These are phyloP conservation scores for Sapajus apella DNA, from an alignment of 2,113 vertebrate species.

Conservation along the genomic window DNA sequence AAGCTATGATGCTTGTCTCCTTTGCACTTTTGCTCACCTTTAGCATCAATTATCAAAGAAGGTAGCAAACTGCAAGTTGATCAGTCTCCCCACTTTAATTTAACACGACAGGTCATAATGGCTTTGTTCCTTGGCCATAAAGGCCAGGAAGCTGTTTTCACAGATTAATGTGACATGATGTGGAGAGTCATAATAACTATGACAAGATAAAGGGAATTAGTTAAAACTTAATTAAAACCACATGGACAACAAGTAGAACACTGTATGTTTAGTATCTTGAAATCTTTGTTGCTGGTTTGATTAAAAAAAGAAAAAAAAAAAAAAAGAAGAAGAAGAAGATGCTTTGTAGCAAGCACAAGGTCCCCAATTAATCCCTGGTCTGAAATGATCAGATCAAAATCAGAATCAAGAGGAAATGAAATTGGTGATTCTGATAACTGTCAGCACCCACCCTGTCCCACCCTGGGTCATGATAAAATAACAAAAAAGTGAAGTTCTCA, in stretches of 20 bases:
- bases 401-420: slow-evolving; percentile 64
- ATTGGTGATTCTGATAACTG: slow-evolving; percentile 12
- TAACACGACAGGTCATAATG: slow-evolving; percentile 77
- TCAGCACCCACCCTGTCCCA: not conserved
- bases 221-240: slow-evolving; percentile 86
- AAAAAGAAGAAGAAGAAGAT: slow-evolving; percentile 57
- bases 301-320: slow-evolving; percentile 1
- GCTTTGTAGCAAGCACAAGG: slow-evolving; percentile 55
- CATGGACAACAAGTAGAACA: slow-evolving; percentile 75
- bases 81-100: slow-evolving; percentile 80
- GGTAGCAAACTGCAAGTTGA: slow-evolving; percentile 74
- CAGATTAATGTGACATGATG: slow-evolving; percentile 81
- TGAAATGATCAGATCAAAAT: slow-evolving; percentile 77
- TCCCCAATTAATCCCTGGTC: slow-evolving; percentile 68
- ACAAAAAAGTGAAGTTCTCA: not conserved
- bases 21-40: slow-evolving; percentile 76
- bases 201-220: slow-evolving; percentile 85
- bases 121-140: slow-evolving; percentile 78
- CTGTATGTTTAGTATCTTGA: slow-evolving; percentile 72
- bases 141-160: slow-evolving; percentile 79
- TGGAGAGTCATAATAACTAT: slow-evolving; percentile 81
- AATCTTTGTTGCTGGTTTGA: slow-evolving; percentile 72
- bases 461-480: not conserved
- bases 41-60: slow-evolving; percentile 79
- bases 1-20: slow-evolving; percentile 10